Conservation (phyloP, 1,140 invertebrate genomes). For the Archivesica marissinica region DNA sequence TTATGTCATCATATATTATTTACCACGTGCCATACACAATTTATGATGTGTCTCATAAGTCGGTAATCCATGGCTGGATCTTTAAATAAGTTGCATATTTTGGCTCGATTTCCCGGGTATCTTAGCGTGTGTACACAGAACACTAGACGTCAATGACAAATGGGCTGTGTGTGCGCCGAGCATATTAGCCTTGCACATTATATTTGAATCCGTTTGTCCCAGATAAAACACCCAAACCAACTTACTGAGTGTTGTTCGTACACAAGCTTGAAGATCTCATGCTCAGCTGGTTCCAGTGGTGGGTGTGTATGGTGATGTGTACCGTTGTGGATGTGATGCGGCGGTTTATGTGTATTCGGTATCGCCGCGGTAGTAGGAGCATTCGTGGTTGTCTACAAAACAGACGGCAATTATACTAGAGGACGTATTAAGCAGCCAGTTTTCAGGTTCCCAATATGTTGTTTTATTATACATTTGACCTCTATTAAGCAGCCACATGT, state of each 20-base stretch:
- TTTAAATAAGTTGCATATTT: not conserved
- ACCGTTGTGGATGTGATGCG: too few species aligned
- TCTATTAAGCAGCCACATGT: too few species aligned
- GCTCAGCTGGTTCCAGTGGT: conserved; percentile 14
- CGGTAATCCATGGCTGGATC: not conserved
- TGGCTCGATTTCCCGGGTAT: not conserved
- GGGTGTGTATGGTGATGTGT: not conserved
- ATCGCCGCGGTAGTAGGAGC: not conserved
- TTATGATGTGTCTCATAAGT: not conserved
- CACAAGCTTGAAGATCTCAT: conserved; percentile 28
- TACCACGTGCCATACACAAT: too few species aligned
- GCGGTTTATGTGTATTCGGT: not conserved
- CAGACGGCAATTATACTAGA: too few species aligned
- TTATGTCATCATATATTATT: too few species aligned
- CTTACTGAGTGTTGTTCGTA: conserved; percentile 47
- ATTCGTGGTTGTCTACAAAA: too few species aligned
- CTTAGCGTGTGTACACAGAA: not conserved
- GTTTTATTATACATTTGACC: too few species aligned
- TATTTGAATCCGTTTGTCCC: not conserved
- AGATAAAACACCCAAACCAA: not conserved
- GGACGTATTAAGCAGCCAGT: too few species aligned
- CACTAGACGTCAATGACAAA: not conserved
- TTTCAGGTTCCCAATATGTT: too few species aligned
- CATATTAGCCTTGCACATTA: not conserved
- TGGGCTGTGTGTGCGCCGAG: not conserved